Evolutionary conservation across 1,140 invertebrate species (phyloP), one percentile per base, ranked within the genome.

Genomic region (Plodia interpunctella): DNA sequence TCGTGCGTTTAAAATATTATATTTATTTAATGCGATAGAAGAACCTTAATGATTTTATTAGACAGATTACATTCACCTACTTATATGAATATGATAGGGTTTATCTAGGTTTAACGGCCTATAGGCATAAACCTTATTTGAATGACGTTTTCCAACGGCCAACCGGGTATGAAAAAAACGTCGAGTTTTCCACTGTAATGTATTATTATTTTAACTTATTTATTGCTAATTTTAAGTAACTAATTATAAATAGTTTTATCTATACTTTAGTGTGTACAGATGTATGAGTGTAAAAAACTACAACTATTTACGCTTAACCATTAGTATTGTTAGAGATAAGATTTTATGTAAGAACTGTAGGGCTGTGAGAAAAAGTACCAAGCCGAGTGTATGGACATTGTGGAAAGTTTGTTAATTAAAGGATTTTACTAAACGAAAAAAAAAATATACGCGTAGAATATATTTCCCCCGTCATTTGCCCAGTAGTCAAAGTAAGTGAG

Each of bases 301-400:
- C 25, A 20, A 59, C 20, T 59, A 59, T 53, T 19, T 62, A 57
- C 55, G 55, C 61, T 63, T 63, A 63, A 58, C 57, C 20, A 19
- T 57, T 57, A 62, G 56, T 58, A 58, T 55, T 63, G 51, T 63
- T 53, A 54, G 28, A 53, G 35, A 15, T 58, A 44, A 52, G 52
- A 35, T 38, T 51, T 44, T 28, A 28, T 30, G 8, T 55, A 54
- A 58, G 30, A 32, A 20, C 49, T 58, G 49, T 56, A 10, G 56
- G 61, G 61, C 61, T 63, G 61, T 63, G 61, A 63, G 56, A 60
- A 55, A 44, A 62, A 28, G 52, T 19, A 35, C 55, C 50, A 62
- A 62, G 25, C 51, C 54, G 59, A 56, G 55, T 56, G 44, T 56
- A 30, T 50, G 53, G 49, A 59, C 17, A 52, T 35, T 59, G 57